phyloP scores from a whole-genome alignment of 64 coral and sea anemone species.

The Pocillopora verrucosa region DNA sequence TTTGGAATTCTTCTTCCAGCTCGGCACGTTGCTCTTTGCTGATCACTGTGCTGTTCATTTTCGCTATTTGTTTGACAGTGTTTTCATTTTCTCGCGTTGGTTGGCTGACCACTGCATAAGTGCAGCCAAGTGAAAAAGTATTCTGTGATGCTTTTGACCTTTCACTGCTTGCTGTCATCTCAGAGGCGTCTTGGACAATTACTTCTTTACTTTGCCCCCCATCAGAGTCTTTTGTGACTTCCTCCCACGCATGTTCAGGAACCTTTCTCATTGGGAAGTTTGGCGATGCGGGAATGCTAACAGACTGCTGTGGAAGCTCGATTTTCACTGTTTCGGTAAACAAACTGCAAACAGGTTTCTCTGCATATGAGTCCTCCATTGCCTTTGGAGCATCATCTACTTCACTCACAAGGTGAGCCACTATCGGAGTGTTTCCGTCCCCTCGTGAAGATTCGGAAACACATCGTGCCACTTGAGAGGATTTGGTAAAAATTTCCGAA shows the following conservation, averaged over 20 bases:
- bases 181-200: conserved; percentile 14
- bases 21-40: conserved; percentile 5
- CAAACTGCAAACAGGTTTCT: not conserved
- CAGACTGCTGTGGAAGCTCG: not conserved
- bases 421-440: conserved; percentile 4
- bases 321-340: not conserved
- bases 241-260: not conserved
- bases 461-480: not conserved
- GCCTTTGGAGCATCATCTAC: not conserved
- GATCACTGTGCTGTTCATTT: conserved; percentile 19
- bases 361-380: not conserved
- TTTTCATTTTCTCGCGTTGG: conserved; percentile 7
- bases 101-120: conserved; percentile 59
- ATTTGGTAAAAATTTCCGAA: not conserved
- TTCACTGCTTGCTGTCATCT: conserved; percentile 32
- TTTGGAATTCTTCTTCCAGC: conserved; percentile 17
- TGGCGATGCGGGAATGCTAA: not conserved
- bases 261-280: not conserved
- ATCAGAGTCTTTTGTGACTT: not conserved
- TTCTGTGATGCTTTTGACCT: conserved; percentile 46
- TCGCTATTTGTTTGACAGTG: not conserved
- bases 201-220: not conserved
- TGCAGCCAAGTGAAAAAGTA: conserved; percentile 44
- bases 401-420: conserved; percentile 9
- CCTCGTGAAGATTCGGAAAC: not conserved